phyloP scores from a whole-genome alignment of 2,888 invertebrate species.

The Operophtera brumata region DNA sequence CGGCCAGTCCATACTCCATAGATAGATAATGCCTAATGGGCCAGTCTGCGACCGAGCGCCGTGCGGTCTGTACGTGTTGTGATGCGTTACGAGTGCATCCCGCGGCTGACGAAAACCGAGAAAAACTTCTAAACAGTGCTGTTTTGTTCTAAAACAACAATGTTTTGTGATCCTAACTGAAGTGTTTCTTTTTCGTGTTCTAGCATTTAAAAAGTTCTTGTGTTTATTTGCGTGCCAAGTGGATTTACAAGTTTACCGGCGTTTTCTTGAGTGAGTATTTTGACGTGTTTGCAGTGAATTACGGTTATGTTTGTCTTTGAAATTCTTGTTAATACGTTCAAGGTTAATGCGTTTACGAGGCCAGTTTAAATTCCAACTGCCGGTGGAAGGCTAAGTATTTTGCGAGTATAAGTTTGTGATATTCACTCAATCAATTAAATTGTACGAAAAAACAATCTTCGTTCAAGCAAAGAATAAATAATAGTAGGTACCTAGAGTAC shows the following conservation, averaged over 20 bases:
- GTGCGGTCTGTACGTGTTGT: constrained; percentile 36
- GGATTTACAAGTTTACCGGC: constrained; percentile 59
- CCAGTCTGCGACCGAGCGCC: constrained; percentile 60
- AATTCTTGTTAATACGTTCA: constrained; percentile 8
- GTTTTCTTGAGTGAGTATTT: constrained; percentile 33
- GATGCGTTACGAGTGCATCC: constrained; percentile 15
- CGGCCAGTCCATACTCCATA: no score
- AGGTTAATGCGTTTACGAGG: constrained; percentile 11
- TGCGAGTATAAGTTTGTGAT: no score
- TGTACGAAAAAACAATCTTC: no score
- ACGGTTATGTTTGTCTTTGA: constrained; percentile 2
- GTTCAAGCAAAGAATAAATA: no score
- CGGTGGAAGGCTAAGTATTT: no score
- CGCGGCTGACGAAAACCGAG: constrained; percentile 43
- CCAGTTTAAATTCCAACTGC: not conserved
- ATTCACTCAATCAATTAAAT: no score
- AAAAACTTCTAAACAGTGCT: constrained; percentile 53
- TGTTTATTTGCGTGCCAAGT: constrained; percentile 42
- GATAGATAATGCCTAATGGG: no score
- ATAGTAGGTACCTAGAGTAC: no score
- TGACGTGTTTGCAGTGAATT: constrained; percentile 10
- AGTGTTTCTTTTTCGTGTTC: constrained; percentile 37
- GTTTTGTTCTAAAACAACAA: constrained; percentile 55
- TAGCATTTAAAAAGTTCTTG: constrained; percentile 30
- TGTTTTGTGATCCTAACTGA: constrained; percentile 45